Percentiles rank a stretch among this genome's conserved stretches.
Evolutionary conservation across 2,888 invertebrate species (phyloP).

Genomic region (Chymomyza procnemis): DNA sequence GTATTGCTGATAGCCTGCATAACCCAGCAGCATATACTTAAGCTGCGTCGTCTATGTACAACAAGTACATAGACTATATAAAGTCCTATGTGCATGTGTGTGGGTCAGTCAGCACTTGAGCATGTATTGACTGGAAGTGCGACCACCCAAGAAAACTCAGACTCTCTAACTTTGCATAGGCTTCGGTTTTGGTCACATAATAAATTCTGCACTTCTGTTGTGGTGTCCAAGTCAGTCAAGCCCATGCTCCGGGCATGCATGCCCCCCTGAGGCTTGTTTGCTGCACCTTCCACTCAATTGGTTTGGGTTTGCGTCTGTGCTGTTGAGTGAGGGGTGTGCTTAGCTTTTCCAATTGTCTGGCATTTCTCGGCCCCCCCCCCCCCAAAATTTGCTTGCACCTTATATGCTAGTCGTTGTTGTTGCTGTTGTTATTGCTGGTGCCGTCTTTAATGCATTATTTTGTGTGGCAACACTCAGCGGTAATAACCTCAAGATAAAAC

Average conservation of each 20-base stretch:
- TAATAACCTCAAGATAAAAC: slow-evolving; percentile 68
- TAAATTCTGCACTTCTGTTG: slow-evolving; percentile 34
- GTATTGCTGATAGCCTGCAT: slow-evolving; percentile 16
- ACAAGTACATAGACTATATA: neutral
- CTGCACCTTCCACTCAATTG: neutral
- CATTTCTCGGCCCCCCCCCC: no score
- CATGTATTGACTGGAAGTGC: neutral
- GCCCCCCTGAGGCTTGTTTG: neutral
- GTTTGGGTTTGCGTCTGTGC: neutral
- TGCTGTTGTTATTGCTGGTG: neutral
- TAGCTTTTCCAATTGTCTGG: neutral
- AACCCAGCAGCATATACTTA: neutral
- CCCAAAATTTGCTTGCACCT: neutral
- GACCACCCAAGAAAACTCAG: slow-evolving; percentile 68
- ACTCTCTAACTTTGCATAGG: slow-evolving; percentile 34
- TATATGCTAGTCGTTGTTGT: neutral
- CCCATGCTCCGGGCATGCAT: neutral
- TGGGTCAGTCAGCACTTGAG: slow-evolving; percentile 32
- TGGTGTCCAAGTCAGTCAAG: neutral
- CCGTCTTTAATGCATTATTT: slow-evolving; percentile 61
- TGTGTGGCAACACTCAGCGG: slow-evolving; percentile 73
- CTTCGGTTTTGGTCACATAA: slow-evolving; percentile 30
- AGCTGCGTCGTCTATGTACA: neutral
- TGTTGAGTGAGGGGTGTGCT: neutral
- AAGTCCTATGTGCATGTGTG: slow-evolving; percentile 40